Evolutionary conservation across 2,113 vertebrate species (phyloP).

Genomic region (Pavo muticus): DNA sequence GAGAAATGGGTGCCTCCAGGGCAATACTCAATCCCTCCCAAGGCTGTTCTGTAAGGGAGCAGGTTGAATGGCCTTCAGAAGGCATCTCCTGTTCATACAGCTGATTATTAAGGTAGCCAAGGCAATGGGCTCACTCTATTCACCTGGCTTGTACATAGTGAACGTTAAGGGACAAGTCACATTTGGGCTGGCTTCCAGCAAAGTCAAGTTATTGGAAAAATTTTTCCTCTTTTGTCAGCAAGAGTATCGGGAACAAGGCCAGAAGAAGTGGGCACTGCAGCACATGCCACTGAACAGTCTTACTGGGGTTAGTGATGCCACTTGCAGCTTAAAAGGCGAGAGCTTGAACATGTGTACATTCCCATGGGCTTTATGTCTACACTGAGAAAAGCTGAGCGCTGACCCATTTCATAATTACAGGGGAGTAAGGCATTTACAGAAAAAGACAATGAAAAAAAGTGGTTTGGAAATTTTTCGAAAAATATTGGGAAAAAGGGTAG

Average conservation of each 20-base stretch:
- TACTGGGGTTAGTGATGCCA: neutral
- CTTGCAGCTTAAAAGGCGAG: constrained; percentile 17
- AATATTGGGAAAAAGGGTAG: neutral
- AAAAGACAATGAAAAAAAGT: neutral
- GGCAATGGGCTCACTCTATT: neutral
- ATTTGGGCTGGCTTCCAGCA: neutral
- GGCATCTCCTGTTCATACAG: neutral
- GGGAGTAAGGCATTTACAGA: neutral
- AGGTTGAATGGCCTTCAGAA: neutral
- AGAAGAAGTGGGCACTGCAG: neutral
- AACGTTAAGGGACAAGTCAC: neutral
- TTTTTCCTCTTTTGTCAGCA: neutral
- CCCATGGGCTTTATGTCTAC: neutral
- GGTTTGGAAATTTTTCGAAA: neutral
- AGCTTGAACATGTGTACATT: neutral
- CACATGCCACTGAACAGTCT: neutral
- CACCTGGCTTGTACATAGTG: rapidly evolving
- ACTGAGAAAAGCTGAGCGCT: neutral
- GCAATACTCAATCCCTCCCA: neutral
- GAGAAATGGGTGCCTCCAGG: neutral
- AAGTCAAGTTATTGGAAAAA: neutral
- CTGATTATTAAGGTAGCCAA: neutral
- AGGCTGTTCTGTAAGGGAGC: neutral
- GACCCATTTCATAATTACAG: neutral
- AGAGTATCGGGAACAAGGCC: neutral